Conservation (phyloP, 2,113 vertebrate genomes). For the Tragelaphus scriptus region DNA sequence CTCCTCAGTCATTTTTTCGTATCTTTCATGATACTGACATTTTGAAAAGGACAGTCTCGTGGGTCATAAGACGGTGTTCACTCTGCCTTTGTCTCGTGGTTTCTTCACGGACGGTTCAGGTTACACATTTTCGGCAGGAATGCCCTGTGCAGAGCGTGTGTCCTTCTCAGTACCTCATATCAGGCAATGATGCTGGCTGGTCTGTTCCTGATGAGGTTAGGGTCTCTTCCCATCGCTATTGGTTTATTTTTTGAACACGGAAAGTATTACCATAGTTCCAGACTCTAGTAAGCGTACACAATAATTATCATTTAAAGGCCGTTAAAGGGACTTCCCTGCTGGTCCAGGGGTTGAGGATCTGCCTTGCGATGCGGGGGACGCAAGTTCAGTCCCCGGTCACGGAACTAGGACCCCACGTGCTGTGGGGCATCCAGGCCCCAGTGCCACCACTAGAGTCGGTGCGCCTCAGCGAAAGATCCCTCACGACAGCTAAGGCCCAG, state of each 20-base stretch:
- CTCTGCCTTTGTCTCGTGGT: neutral
- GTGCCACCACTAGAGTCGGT: neutral
- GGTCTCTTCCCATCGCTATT: neutral
- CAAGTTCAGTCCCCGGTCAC: neutral
- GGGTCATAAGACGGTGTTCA: neutral
- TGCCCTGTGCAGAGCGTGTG: rapidly evolving
- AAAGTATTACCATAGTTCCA: neutral
- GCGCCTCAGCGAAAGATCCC: rapidly evolving
- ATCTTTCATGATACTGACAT: neutral
- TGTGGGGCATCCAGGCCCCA: neutral
- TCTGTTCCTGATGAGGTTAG: rapidly evolving
- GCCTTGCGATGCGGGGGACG: rapidly evolving
- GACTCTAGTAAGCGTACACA: neutral
- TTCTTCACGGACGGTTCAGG: neutral
- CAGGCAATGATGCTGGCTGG: neutral
- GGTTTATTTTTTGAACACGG: neutral
- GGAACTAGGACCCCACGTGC: neutral
- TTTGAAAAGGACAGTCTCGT: neutral
- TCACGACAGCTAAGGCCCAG: neutral
- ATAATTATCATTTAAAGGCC: neutral
- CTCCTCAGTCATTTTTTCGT: neutral
- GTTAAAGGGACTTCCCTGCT: neutral
- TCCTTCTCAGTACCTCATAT: rapidly evolving
- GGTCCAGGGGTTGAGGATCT: neutral
- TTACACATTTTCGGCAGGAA: neutral